These are phyloP conservation scores for Acomys russatus DNA, from an alignment of 2,797 vertebrate species.

Conservation along the genomic window DNA sequence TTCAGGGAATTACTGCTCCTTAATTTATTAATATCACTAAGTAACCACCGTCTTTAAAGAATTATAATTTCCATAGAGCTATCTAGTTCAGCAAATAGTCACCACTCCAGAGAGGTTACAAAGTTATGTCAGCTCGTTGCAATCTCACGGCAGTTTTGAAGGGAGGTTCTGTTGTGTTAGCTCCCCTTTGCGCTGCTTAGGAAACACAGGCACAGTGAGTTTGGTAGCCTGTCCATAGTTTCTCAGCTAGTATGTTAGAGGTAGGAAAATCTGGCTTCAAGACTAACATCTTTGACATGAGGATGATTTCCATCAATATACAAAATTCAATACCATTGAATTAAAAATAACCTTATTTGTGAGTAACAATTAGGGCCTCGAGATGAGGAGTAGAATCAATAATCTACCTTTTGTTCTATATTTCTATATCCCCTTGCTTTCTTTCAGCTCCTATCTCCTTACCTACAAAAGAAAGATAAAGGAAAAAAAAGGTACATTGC, in stretches of 20 bases:
- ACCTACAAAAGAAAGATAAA: too few relatives aligned
- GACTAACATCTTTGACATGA: not conserved
- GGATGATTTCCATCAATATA: too few relatives aligned
- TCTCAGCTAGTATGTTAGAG: not conserved
- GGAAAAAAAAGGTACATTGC: too few relatives aligned
- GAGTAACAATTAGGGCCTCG: too few relatives aligned
- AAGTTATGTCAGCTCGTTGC: not conserved
- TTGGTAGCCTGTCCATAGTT: not conserved
- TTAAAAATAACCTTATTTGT: too few relatives aligned
- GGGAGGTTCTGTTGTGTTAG: not conserved
- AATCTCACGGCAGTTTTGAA: not conserved
- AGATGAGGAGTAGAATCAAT: too few relatives aligned
- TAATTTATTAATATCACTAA: conserved; percentile 30
- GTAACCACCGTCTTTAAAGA: not conserved
- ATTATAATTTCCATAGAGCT: not conserved
- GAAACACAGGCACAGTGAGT: not conserved
- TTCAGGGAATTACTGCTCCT: not conserved
- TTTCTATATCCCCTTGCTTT: too few relatives aligned
- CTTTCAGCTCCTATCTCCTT: too few relatives aligned
- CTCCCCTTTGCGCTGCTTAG: not conserved
- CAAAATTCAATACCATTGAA: too few relatives aligned
- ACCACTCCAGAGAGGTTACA: not conserved
- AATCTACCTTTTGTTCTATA: too few relatives aligned
- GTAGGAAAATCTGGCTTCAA: not conserved
- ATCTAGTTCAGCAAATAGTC: not conserved